Percentiles rank a stretch among this genome's conserved stretches.
Conservation (phyloP, 2,797 vertebrate species). For the Stomatorhinus walkeri region DNA sequence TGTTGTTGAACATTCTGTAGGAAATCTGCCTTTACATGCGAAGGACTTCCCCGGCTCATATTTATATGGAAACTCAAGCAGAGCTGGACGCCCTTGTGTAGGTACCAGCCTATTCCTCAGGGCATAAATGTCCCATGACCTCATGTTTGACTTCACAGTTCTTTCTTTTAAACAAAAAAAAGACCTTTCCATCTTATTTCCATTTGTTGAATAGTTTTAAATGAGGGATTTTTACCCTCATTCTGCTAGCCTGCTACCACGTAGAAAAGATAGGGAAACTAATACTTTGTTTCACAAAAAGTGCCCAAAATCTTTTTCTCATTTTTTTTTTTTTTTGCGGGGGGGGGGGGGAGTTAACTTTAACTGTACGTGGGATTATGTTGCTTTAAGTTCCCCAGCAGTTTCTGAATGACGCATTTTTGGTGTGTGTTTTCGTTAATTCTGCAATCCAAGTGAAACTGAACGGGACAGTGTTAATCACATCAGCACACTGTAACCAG, state of each 20-base stretch:
- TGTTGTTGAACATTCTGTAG: constrained; percentile 48
- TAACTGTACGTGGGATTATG: constrained; percentile 29
- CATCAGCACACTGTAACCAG: not conserved
- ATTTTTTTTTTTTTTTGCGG: not conserved
- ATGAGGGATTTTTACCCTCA: constrained; percentile 43
- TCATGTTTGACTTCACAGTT: constrained; percentile 66
- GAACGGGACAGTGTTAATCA: not conserved
- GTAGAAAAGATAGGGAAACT: constrained; percentile 42
- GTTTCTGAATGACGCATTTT: not conserved
- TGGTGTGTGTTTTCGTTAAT: not conserved
- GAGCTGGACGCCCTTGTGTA: constrained; percentile 59
- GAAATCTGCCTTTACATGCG: constrained; percentile 44
- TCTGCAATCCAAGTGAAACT: not conserved
- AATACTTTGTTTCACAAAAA: constrained; percentile 47
- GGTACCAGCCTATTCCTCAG: constrained; percentile 54
- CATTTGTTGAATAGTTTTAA: constrained; percentile 44
- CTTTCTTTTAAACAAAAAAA: constrained; percentile 65
- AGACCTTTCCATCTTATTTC: constrained; percentile 48
- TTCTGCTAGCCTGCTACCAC: constrained; percentile 56
- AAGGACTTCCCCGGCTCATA: constrained; percentile 55
- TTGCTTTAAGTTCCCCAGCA: not conserved
- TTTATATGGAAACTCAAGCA: constrained; percentile 53
- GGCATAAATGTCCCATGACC: constrained; percentile 65
- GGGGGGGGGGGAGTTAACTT: constrained; percentile 24
- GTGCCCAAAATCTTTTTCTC: constrained; percentile 32